Evolutionary conservation across 1,140 invertebrate species (phyloP).

Genomic region (Bombyx mori): ASM3026992v2 NC_085116.1:8722501-8723000

Average conservation of each 20-base stretch:
- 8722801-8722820: too few species aligned
- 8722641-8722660: conserved; percentile 62
- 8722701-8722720: conserved; percentile 57
- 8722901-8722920: too few species aligned
- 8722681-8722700: conserved; percentile 61
- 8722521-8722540: not conserved
- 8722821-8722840: too few species aligned
- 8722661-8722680: conserved; percentile 57
- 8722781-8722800: too few species aligned
- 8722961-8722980: too few species aligned
- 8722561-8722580: conserved; percentile 63
- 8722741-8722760: conserved; percentile 16
- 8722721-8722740: conserved; percentile 42
- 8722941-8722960: too few species aligned
- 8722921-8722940: too few species aligned
- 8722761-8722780: conserved; percentile 12
- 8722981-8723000: too few species aligned
- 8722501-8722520: not conserved
- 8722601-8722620: conserved; percentile 52
- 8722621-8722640: conserved; percentile 46
- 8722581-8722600: conserved; percentile 37
- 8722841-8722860: too few species aligned
- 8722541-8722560: conserved; percentile 11
- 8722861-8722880: too few species aligned
- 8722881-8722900: too few species aligned